A percentile compares a stretch with the other conserved stretches of the same genome.
Evolutionary conservation across 2,888 invertebrate species (phyloP).

Genomic region (Drosophila niveifrons): DNA sequence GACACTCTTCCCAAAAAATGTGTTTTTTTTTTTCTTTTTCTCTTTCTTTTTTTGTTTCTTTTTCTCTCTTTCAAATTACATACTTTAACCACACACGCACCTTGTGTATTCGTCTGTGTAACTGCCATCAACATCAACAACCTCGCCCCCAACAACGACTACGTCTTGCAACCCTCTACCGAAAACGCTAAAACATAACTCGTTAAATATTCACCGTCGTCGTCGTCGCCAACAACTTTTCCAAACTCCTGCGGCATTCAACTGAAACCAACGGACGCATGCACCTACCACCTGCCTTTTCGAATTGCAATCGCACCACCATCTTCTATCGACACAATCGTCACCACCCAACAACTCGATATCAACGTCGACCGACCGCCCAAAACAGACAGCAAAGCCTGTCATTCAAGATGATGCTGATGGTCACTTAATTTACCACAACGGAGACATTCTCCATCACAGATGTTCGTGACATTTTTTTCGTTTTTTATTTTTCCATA

Average conservation of each 20-base stretch:
- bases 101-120: constrained; percentile 71
- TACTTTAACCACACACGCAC: constrained; percentile 75
- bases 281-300: constrained; percentile 33
- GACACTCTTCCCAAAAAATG: constrained; percentile 40
- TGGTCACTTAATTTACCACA: constrained; percentile 99
- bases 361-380: constrained; percentile 41
- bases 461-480: constrained; percentile 97
- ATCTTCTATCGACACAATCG: constrained; percentile 39
- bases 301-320: constrained; percentile 38
- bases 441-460: constrained; percentile 99
- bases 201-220: constrained; percentile 41
- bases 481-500: constrained; percentile 83
- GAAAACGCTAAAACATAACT: constrained; percentile 57
- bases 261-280: constrained; percentile 58
- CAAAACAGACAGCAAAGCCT: constrained; percentile 87
- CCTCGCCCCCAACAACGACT: constrained; percentile 46
- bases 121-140: constrained; percentile 57
- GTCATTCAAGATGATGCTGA: constrained; percentile 99
- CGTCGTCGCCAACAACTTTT: constrained; percentile 14
- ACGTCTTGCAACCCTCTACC: constrained; percentile 67
- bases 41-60: constrained; percentile 74
- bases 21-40: constrained; percentile 62
- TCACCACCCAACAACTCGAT: constrained; percentile 41
- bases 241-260: constrained; percentile 18
- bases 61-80: constrained; percentile 82